Evolutionary conservation across 2,797 vertebrate species (phyloP).

Genomic region (Poecilia wingei): DNA sequence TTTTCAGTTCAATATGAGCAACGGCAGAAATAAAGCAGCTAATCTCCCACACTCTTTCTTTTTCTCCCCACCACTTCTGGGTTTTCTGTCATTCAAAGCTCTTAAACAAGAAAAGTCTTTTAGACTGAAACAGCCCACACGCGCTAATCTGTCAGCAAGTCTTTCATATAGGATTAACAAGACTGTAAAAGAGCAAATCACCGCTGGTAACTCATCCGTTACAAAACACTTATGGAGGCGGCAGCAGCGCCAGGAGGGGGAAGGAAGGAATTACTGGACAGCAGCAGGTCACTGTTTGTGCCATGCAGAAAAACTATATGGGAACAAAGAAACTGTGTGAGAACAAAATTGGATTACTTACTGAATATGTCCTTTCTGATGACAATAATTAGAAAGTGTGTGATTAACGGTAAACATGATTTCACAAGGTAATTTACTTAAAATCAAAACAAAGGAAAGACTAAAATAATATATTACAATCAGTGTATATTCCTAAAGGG

Average conservation of each 20-base stretch:
- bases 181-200: slow-evolving; percentile 40
- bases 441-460: not conserved
- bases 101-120: slow-evolving; percentile 17
- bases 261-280: not conserved
- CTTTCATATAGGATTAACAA: slow-evolving; percentile 48
- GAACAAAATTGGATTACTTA: not conserved
- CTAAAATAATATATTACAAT: not conserved
- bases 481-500: not conserved
- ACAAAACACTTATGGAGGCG: slow-evolving; percentile 1
- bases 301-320: not conserved
- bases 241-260: not conserved
- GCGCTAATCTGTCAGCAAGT: slow-evolving; percentile 29
- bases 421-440: not conserved
- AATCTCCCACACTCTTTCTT: slow-evolving; percentile 18
- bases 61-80: slow-evolving; percentile 3
- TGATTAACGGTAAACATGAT: not conserved
- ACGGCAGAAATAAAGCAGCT: slow-evolving; percentile 22
- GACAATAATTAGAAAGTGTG: not conserved
- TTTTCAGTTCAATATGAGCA: slow-evolving; percentile 9
- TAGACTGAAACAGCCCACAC: slow-evolving; percentile 23
- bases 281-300: slow-evolving; percentile 1
- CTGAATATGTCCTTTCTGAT: not conserved
- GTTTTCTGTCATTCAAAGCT: slow-evolving; percentile 32
- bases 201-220: slow-evolving; percentile 25
- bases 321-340: not conserved